These are phyloP conservation scores for Acridotheres tristis DNA, from an alignment of 2,797 vertebrate genomes.

Conservation along the genomic window DNA sequence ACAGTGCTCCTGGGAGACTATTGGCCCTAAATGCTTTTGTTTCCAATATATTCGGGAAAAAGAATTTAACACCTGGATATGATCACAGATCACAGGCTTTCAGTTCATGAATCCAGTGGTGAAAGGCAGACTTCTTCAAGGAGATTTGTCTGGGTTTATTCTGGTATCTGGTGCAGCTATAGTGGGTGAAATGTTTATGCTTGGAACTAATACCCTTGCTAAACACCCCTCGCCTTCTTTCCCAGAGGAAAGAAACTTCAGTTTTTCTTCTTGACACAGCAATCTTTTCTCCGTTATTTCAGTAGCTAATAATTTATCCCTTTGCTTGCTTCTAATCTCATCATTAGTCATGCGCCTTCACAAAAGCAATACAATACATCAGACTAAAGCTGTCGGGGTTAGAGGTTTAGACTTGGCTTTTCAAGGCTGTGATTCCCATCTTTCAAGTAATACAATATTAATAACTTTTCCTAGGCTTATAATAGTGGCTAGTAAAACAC, in stretches of 20 bases:
- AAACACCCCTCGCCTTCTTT: background rate
- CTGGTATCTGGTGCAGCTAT: background rate
- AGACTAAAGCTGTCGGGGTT: background rate
- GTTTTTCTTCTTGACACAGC: background rate
- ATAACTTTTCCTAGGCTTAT: background rate
- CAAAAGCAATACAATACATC: background rate
- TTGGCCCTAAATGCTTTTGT: background rate
- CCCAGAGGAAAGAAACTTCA: background rate
- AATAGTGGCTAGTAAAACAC: background rate
- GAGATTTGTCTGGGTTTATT: background rate
- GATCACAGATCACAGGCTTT: background rate
- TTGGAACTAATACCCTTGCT: background rate
- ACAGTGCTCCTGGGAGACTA: background rate
- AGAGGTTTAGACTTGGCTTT: constrained; percentile 4
- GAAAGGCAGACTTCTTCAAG: background rate
- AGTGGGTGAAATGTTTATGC: background rate
- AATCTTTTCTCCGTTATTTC: background rate
- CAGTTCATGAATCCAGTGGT: background rate
- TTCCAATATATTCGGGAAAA: background rate
- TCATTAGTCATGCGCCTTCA: background rate
- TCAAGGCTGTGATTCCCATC: background rate
- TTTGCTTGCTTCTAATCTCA: background rate
- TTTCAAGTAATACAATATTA: constrained; percentile 2
- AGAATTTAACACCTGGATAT: background rate
- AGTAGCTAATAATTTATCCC: background rate